Conservation (phyloP, 2,888 invertebrate genomes). For the Drosophila mimetica region DNA sequence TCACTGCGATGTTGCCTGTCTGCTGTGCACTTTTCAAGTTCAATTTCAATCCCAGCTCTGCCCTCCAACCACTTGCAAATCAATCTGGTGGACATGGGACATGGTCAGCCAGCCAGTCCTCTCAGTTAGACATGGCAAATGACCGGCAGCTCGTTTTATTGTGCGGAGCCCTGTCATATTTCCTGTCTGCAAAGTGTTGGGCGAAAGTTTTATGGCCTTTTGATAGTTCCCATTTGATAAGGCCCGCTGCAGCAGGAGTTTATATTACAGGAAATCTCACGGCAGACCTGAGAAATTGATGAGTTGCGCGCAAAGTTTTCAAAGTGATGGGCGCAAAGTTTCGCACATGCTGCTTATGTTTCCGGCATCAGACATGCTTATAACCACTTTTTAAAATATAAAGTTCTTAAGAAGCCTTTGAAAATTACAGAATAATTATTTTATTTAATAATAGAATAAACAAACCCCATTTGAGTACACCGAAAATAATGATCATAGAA, state of each 20-base stretch:
- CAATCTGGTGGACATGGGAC: slow-evolving; percentile 55
- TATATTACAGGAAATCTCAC: slow-evolving; percentile 44
- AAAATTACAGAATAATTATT: not conserved
- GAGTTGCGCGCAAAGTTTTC: slow-evolving; percentile 4
- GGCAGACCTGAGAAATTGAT: slow-evolving; percentile 6
- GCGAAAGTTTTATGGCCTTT: slow-evolving; percentile 46
- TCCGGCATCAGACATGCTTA: not conserved
- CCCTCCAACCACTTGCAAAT: slow-evolving; percentile 57
- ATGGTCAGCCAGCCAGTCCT: slow-evolving; percentile 26
- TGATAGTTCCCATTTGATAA: slow-evolving; percentile 40
- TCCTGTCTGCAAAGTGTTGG: slow-evolving; percentile 50
- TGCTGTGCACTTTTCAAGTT: slow-evolving; percentile 73
- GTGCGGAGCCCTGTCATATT: slow-evolving; percentile 45
- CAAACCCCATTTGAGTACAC: too few species aligned
- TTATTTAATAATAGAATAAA: too few species aligned
- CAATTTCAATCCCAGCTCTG: slow-evolving; percentile 69
- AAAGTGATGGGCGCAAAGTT: slow-evolving; percentile 14
- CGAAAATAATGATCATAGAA: too few species aligned
- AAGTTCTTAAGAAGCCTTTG: not conserved
- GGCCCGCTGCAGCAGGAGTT: slow-evolving; percentile 11
- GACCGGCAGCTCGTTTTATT: slow-evolving; percentile 42
- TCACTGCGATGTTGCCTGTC: slow-evolving; percentile 37
- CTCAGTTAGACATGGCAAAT: slow-evolving; percentile 40
- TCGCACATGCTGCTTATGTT: slow-evolving; percentile 1
- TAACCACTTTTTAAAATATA: not conserved